Evolutionary conservation across 2,888 invertebrate genomes (phyloP).

Genomic region (Aleiodes testaceus): DNA sequence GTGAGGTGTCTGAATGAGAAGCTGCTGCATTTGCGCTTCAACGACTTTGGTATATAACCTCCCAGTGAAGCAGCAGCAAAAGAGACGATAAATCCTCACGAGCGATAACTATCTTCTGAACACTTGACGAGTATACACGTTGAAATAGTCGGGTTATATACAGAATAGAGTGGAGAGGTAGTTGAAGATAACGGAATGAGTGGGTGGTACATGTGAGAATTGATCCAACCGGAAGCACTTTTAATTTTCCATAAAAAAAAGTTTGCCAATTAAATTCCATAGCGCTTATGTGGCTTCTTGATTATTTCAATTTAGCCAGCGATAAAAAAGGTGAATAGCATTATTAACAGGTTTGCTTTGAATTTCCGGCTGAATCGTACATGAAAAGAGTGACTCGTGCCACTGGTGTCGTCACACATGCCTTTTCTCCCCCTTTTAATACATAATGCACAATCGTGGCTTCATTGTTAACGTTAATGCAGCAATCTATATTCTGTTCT

Average conservation of each 20-base stretch:
- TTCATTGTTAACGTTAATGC: constrained; percentile 43
- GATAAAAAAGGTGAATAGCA: background rate
- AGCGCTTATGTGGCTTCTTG: too few relatives aligned
- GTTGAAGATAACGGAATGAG: constrained; percentile 11
- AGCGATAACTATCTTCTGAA: constrained; percentile 34
- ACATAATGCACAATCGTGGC: constrained; percentile 18
- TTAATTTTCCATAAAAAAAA: background rate
- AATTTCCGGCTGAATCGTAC: background rate
- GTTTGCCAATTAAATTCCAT: background rate
- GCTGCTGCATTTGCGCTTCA: constrained; percentile 11
- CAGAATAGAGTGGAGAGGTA: constrained; percentile 13
- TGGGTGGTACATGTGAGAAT: background rate
- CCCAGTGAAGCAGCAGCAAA: background rate
- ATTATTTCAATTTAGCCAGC: too few relatives aligned
- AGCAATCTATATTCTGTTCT: constrained; percentile 43
- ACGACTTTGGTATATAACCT: constrained; percentile 1
- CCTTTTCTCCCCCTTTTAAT: background rate
- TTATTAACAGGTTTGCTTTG: background rate
- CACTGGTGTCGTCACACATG: constrained; percentile 11
- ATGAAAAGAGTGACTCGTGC: constrained; percentile 20
- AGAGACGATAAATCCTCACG: constrained; percentile 35
- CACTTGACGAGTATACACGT: constrained; percentile 27
- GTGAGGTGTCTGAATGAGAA: constrained; percentile 25
- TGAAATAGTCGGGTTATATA: constrained; percentile 3
- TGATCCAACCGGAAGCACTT: constrained; percentile 6